phyloP scores from a whole-genome alignment of 2,797 vertebrate species.

The Amniataba percoides region DNA sequence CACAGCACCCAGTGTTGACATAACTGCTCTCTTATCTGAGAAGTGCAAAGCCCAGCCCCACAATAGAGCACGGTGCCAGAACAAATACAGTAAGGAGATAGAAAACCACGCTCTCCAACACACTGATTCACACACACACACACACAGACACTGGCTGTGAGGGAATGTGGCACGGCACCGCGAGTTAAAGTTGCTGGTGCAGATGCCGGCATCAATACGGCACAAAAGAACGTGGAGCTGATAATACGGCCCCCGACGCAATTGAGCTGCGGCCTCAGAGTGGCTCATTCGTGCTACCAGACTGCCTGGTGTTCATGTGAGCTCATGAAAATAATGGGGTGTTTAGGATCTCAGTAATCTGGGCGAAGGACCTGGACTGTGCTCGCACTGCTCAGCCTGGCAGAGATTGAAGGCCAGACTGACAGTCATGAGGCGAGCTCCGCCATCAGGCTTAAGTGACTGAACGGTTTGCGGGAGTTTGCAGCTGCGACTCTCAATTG shows the following conservation, averaged over 20 bases:
- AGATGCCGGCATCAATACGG: constrained; percentile 4
- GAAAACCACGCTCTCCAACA: constrained; percentile 53
- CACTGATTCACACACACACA: constrained; percentile 27
- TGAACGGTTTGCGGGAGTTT: constrained; percentile 44
- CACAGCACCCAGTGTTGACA: constrained; percentile 83
- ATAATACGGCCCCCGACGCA: constrained; percentile 16
- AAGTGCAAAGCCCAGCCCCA: constrained; percentile 74
- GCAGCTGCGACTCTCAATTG: constrained; percentile 32
- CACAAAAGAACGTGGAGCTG: constrained; percentile 25
- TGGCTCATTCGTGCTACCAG: constrained; percentile 23
- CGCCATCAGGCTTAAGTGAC: constrained; percentile 32
- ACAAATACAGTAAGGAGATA: constrained; percentile 80
- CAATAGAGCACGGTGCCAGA: constrained; percentile 78
- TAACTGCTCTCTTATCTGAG: constrained; percentile 84
- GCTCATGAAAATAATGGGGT: constrained; percentile 57
- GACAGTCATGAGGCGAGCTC: constrained; percentile 34
- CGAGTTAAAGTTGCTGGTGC: constrained; percentile 31
- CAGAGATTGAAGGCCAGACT: constrained; percentile 26
- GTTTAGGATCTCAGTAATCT: constrained; percentile 55
- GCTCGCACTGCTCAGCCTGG: constrained; percentile 22
- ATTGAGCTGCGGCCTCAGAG: background rate
- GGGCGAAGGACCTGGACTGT: constrained; percentile 41
- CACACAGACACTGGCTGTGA: constrained; percentile 38
- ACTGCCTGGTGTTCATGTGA: constrained; percentile 41
- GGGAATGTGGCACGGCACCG: constrained; percentile 51